These are phyloP conservation scores for Telmatherina bonti DNA, from an alignment of 2,797 vertebrate species.

Conservation along the genomic window DNA sequence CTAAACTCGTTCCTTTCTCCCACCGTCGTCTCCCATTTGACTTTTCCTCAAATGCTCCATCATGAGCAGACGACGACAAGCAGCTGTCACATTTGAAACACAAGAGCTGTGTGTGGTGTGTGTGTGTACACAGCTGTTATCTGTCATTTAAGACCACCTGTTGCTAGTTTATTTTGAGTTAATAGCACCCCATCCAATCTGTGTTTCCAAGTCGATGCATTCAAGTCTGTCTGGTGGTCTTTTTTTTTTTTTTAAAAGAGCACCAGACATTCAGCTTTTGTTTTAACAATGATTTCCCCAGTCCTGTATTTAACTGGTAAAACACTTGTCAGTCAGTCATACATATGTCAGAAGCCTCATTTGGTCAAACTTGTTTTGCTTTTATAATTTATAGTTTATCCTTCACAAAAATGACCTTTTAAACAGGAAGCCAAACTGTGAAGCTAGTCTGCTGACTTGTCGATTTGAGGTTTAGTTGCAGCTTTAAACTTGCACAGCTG, in stretches of 20 bases:
- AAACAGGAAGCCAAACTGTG: too few species aligned
- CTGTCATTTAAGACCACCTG: slow-evolving; percentile 40
- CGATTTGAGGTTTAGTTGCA: too few species aligned
- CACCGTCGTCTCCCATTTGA: neutral
- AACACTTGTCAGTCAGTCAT: neutral
- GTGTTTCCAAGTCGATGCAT: too few species aligned
- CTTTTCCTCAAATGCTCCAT: slow-evolving; percentile 1
- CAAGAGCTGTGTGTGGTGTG: neutral
- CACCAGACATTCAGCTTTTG: neutral
- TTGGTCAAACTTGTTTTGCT: neutral
- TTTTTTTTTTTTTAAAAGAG: neutral
- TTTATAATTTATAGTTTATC: neutral
- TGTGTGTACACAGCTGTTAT: slow-evolving; percentile 28
- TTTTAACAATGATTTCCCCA: neutral
- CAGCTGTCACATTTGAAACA: slow-evolving; percentile 12
- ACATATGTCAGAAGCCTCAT: neutral
- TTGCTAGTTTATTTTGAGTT: slow-evolving; percentile 14
- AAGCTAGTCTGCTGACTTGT: too few species aligned
- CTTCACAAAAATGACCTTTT: too few species aligned
- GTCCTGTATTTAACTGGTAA: neutral
- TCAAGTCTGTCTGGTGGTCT: neutral
- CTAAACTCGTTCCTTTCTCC: neutral
- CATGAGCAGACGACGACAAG: neutral
- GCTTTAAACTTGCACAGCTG: too few species aligned
- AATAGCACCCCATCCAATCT: neutral